Evolutionary conservation across 2,113 vertebrate genomes (phyloP).

Genomic region (Lepidothrix coronata): DNA sequence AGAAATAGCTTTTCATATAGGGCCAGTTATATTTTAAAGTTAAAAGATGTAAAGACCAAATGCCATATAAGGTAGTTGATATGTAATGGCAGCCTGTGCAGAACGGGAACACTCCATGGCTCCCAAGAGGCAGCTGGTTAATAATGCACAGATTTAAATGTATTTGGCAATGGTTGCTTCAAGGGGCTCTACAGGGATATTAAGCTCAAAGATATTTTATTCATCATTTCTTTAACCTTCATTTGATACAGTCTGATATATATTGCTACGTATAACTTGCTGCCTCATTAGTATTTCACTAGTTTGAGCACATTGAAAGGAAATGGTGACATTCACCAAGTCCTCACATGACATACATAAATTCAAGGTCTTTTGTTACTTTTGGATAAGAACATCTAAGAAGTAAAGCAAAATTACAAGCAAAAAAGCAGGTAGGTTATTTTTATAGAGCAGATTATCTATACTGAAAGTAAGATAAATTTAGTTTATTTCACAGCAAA

Average conservation of each 20-base stretch:
- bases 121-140: slow-evolving; percentile 14
- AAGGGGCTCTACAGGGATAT: background rate
- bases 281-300: slow-evolving; percentile 46
- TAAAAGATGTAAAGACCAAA: slow-evolving; percentile 4
- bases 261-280: background rate
- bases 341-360: background rate
- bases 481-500: background rate
- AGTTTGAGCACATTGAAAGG: background rate
- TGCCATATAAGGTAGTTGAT: background rate
- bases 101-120: background rate
- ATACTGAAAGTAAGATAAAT: background rate
- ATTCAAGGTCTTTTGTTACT: background rate
- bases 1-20: slow-evolving; percentile 30
- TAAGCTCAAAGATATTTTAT: slow-evolving; percentile 24
- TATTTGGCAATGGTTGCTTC: background rate
- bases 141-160: slow-evolving; percentile 22
- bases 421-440: background rate
- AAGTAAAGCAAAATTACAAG: background rate
- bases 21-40: slow-evolving; percentile 30
- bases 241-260: background rate
- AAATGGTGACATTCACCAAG: background rate
- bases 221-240: slow-evolving; percentile 26
- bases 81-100: background rate
- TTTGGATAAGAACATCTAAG: background rate
- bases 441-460: background rate